A percentile compares a stretch with the other conserved stretches of the same genome.
Evolutionary conservation across 2,888 invertebrate species (phyloP).

Genomic region (Mimas tiliae): DNA sequence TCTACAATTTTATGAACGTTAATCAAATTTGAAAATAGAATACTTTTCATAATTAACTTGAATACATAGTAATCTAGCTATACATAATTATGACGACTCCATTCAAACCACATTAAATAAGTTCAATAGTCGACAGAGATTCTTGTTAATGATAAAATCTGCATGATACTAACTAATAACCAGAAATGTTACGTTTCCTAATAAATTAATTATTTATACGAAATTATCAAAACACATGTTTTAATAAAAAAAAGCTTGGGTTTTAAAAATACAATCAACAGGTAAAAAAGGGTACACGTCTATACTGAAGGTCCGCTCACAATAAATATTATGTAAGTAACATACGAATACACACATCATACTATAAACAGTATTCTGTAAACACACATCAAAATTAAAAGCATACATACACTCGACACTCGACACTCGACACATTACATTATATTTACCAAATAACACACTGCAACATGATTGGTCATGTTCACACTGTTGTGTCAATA

Average conservation of each 20-base stretch:
- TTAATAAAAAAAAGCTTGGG: not conserved
- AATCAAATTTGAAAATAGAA: not conserved
- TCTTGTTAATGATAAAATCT: not conserved
- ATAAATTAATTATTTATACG: constrained; percentile 8
- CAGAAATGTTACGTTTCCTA: not conserved
- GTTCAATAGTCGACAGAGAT: constrained; percentile 5
- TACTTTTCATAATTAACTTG: not conserved
- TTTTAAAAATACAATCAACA: not conserved
- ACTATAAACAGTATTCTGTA: too few relatives aligned
- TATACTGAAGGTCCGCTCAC: not conserved
- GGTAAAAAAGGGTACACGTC: not conserved
- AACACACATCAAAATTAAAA: not conserved
- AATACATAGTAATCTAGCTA: not conserved
- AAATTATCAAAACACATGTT: not conserved
- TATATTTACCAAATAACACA: not conserved
- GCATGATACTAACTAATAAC: not conserved
- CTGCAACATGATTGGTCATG: constrained; percentile 15
- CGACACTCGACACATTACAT: not conserved
- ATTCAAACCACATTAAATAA: not conserved
- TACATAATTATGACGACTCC: not conserved
- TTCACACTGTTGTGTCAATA: constrained; percentile 38
- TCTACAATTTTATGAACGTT: not conserved
- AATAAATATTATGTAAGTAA: constrained; percentile 7
- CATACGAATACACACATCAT: not conserved
- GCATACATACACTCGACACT: not conserved